Evolutionary conservation across 2,113 vertebrate species (phyloP), one percentile per base, ranked within the genome.

Genomic region (Nycticorax nycticorax): DNA sequence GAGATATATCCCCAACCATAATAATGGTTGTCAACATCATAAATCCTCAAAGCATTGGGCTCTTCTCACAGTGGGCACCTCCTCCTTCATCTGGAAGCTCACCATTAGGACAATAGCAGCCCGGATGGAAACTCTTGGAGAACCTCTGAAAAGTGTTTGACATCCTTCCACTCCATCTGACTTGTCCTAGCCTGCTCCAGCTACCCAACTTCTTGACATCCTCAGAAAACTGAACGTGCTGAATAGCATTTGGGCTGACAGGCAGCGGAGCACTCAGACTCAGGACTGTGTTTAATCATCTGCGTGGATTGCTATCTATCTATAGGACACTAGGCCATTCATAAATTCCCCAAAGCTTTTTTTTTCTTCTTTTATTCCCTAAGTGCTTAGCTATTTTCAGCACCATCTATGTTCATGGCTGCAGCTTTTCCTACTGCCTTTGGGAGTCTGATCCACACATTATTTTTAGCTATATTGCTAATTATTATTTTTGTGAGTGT

Each of bases 381-480:
- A 82, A 85, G 57, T 86, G 47, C 45, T 86, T 92, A 88, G 84
- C 57, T 97, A 90, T 92, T 97, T 97, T 96, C 85, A 92, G 75
- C 84, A 94, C 94, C 91, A 64, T 96, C 95, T 96, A 81, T 88
- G 85, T 94, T 88, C 92, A 72, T 79, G 96, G 67, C 94, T 97
- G 94, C 83, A 96, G 96, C 93, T 98, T 97, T 91, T 97, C 78
- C 81, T 94, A 20, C 84, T 97, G 78, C 89, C 79, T 94, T 95
- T 96, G 92, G 73, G 91, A 94, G 48, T 94, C 79, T 88, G 63
- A 94, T 95, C 93, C 55, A 88, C 91, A 84, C 80, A 85, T 37
- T 97, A 94, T 96, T 98, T 96, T 97, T 96, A 93, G 91, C 94
- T 97, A 85, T 66, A 89, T 87, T 89, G 91, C 96, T 97, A 97